Conservation (phyloP, 1,140 invertebrate genomes). For the Zaprionus ghesquierei region DNA sequence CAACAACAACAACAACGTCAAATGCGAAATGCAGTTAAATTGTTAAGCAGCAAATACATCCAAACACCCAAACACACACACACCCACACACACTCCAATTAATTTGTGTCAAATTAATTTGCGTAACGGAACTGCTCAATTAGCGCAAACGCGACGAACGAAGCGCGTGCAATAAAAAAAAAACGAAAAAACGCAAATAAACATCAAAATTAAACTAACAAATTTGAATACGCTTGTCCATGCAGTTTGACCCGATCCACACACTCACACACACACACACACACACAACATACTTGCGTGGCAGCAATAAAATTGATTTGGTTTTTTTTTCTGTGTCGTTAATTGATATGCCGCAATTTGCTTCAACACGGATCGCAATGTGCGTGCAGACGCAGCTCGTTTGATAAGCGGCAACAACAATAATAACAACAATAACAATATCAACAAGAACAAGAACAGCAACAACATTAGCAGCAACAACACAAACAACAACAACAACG, state of each 20-base stretch:
- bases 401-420: slow-evolving; percentile 19
- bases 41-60: neutral
- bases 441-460: slow-evolving; percentile 10
- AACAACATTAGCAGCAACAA: neutral
- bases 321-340: neutral
- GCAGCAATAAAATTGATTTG: neutral
- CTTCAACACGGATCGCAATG: slow-evolving; percentile 5
- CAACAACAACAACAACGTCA: slow-evolving; percentile 11
- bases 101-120: slow-evolving; percentile 74
- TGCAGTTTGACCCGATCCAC: neutral
- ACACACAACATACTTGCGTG: too few relatives aligned
- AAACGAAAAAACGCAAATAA: slow-evolving; percentile 22
- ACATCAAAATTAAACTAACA: slow-evolving; percentile 8
- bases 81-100: slow-evolving; percentile 36
- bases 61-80: slow-evolving; percentile 11
- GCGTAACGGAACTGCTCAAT: slow-evolving; percentile 75
- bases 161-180: slow-evolving; percentile 55
- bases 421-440: neutral
- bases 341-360: slow-evolving; percentile 7
- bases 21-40: slow-evolving; percentile 1
- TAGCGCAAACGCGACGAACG: slow-evolving; percentile 34
- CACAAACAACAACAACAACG: slow-evolving; percentile 47
- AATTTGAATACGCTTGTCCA: neutral
- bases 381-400: slow-evolving; percentile 13
- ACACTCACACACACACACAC: too few relatives aligned